phyloP scores from a whole-genome alignment of 2,113 vertebrate genomes.

The Scatophagus argus region DNA sequence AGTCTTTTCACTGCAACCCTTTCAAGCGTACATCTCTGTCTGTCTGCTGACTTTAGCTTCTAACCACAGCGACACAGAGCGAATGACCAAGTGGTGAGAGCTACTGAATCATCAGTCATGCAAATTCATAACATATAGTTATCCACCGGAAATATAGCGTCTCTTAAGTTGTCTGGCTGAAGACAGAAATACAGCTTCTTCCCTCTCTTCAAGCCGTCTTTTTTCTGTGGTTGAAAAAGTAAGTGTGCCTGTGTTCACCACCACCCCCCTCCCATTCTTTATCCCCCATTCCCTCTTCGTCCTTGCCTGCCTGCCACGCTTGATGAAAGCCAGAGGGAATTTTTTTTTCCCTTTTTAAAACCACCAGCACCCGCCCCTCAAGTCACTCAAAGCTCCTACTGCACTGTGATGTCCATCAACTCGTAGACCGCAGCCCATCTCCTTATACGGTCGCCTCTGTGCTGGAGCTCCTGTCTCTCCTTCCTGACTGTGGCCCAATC shows the following conservation, averaged over 20 bases:
- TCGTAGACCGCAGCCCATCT: conserved; percentile 45
- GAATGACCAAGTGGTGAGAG: conserved; percentile 1
- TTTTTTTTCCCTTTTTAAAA: conserved; percentile 25
- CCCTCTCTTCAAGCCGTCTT: conserved; percentile 36
- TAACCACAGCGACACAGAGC: conserved; percentile 8
- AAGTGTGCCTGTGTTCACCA: conserved; percentile 23
- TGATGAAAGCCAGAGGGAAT: conserved; percentile 76
- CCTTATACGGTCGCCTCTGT: conserved; percentile 45
- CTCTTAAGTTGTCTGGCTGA: conserved; percentile 6
- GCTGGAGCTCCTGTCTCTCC: conserved; percentile 4
- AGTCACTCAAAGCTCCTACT: conserved; percentile 63
- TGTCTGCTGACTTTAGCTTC: conserved; percentile 41
- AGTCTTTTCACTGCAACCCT: conserved; percentile 41
- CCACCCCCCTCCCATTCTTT: neutral
- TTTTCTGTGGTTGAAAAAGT: conserved; percentile 46
- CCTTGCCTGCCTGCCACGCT: conserved; percentile 61
- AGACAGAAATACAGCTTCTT: conserved; percentile 40
- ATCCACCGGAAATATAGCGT: conserved; percentile 3
- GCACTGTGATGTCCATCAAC: conserved; percentile 65
- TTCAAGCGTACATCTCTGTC: conserved; percentile 41
- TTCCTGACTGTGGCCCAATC: conserved; percentile 56
- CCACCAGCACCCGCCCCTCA: conserved; percentile 42
- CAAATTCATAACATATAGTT: conserved; percentile 28
- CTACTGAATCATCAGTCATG: conserved; percentile 46
- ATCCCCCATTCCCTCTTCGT: conserved; percentile 18